These are phyloP conservation scores for Oxyruncus cristatus DNA, from an alignment of 2,113 vertebrate species.

Conservation along the genomic window DNA sequence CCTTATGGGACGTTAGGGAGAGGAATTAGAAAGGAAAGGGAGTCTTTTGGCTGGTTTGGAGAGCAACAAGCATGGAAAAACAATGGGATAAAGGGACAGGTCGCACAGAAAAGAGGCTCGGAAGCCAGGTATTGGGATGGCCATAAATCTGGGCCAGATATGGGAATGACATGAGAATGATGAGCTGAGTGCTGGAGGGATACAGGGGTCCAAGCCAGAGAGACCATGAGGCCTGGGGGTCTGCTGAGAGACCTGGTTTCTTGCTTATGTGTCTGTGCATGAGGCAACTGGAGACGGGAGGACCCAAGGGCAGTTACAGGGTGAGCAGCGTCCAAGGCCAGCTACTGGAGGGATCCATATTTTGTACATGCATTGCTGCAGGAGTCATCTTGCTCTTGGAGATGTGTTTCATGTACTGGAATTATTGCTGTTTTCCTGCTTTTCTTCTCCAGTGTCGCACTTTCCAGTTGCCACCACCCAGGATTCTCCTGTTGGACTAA, in stretches of 20 bases:
- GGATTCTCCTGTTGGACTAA: background rate
- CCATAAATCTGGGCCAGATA: background rate
- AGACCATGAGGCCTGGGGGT: background rate
- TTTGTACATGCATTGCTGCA: background rate
- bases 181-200: background rate
- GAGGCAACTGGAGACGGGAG: background rate
- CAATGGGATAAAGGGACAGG: background rate
- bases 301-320: background rate
- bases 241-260: background rate
- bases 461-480: rapidly evolving
- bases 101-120: background rate
- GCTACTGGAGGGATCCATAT: background rate
- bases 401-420: background rate
- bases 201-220: background rate
- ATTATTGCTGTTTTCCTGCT: background rate
- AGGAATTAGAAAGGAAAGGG: background rate
- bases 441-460: background rate
- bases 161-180: background rate
- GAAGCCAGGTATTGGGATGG: background rate
- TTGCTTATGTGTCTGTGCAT: background rate
- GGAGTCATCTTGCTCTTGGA: background rate
- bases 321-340: background rate
- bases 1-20: background rate
- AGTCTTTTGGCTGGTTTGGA: background rate
- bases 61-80: background rate